Percentiles rank a stretch among this genome's conserved stretches.
These are phyloP conservation scores for Caranx melampygus DNA, from an alignment of 2,113 vertebrate genomes.

Conservation along the genomic window DNA sequence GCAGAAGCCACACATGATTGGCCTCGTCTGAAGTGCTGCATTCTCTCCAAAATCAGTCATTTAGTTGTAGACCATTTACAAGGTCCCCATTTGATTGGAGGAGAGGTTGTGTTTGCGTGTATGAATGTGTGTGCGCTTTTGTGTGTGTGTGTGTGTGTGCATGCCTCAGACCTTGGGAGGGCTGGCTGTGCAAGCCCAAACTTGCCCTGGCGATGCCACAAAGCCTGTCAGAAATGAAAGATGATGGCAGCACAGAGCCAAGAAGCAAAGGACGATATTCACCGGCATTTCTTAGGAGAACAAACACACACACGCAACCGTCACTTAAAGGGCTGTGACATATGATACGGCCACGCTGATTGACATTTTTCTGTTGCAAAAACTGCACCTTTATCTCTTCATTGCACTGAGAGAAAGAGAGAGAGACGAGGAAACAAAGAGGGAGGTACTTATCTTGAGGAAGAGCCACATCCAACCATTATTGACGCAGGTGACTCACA, in stretches of 20 bases:
- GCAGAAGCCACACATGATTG: slow-evolving; percentile 72
- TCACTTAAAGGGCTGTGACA: slow-evolving; percentile 57
- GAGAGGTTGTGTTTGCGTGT: slow-evolving; percentile 56
- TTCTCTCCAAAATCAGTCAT: slow-evolving; percentile 78
- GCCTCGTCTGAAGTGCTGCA: slow-evolving; percentile 70
- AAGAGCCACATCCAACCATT: slow-evolving; percentile 55
- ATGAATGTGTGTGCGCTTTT: slow-evolving; percentile 14
- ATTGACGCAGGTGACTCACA: slow-evolving; percentile 72
- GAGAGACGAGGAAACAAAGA: slow-evolving; percentile 50
- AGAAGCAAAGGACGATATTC: slow-evolving; percentile 33
- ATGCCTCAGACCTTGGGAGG: slow-evolving; percentile 83
- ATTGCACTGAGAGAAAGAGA: slow-evolving; percentile 9
- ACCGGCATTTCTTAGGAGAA: slow-evolving; percentile 44
- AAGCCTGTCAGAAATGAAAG: slow-evolving; percentile 75
- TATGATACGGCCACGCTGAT: slow-evolving; percentile 43
- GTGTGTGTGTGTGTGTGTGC: slow-evolving; percentile 44
- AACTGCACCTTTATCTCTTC: slow-evolving; percentile 22
- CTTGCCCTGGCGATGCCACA: slow-evolving; percentile 78
- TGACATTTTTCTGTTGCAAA: slow-evolving; percentile 47
- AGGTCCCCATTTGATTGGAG: slow-evolving; percentile 77
- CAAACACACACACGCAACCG: slow-evolving; percentile 46
- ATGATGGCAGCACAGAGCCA: slow-evolving; percentile 51
- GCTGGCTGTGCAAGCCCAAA: slow-evolving; percentile 73
- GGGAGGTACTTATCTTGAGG: slow-evolving; percentile 63
- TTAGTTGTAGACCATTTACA: slow-evolving; percentile 69